phyloP scores from a whole-genome alignment of 2,888 invertebrate genomes.

The Chirona hameri region DNA sequence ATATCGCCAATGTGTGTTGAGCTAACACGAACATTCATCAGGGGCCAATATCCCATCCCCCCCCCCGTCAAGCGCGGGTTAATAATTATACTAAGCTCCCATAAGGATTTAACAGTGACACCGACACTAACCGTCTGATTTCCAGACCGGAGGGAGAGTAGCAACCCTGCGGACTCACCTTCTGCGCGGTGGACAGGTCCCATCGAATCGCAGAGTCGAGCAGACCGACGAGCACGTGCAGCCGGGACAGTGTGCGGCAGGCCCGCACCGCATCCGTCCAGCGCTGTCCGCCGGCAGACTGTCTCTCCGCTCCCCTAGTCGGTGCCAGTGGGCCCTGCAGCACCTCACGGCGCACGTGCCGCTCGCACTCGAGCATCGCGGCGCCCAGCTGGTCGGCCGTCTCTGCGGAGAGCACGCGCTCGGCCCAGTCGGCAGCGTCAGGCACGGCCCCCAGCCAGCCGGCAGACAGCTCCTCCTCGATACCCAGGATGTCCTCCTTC shows the following conservation, averaged over 20 bases:
- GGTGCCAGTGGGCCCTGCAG: slow-evolving; percentile 40
- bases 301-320: too few relatives aligned
- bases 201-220: slow-evolving; percentile 49
- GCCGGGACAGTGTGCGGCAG: slow-evolving; percentile 45
- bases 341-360: slow-evolving; percentile 39
- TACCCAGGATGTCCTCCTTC: slow-evolving; percentile 39
- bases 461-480: slow-evolving; percentile 43
- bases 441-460: slow-evolving; percentile 49
- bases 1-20: too few relatives aligned
- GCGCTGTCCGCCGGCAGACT: slow-evolving; percentile 13
- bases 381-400: slow-evolving; percentile 43
- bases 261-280: slow-evolving; percentile 47
- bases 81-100: too few relatives aligned
- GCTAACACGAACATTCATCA: too few relatives aligned
- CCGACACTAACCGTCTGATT: too few relatives aligned
- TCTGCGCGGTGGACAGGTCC: slow-evolving; percentile 50
- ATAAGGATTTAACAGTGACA: too few relatives aligned
- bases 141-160: too few relatives aligned
- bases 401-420: slow-evolving; percentile 43
- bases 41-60: too few relatives aligned
- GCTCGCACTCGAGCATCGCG: slow-evolving; percentile 39
- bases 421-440: slow-evolving; percentile 45
- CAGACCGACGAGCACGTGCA: slow-evolving; percentile 48
- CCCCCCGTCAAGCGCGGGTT: too few relatives aligned
- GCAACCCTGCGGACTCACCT: slow-evolving; percentile 43